These are phyloP conservation scores for Drosophila prolongata DNA, from an alignment of 2,888 invertebrate species.

Conservation along the genomic window DNA sequence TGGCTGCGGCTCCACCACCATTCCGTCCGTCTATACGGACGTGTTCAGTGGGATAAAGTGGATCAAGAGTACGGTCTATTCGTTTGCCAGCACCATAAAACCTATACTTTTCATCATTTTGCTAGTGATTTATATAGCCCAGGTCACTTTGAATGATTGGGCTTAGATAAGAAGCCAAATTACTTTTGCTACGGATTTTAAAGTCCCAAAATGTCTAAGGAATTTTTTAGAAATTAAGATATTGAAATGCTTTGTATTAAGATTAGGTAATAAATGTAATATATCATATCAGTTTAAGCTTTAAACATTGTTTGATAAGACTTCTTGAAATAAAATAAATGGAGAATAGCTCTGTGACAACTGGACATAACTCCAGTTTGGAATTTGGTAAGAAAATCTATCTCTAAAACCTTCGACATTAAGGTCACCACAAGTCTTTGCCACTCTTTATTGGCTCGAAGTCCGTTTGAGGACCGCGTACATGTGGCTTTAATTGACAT, in stretches of 20 bases:
- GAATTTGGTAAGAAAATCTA: background rate
- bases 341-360: background rate
- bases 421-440: slow-evolving; percentile 1
- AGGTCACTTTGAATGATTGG: no score
- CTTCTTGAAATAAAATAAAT: background rate
- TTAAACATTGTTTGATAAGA: no score
- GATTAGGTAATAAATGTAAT: background rate
- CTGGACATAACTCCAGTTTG: background rate
- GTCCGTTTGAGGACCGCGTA: slow-evolving; percentile 34
- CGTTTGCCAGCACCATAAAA: background rate
- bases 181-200: background rate
- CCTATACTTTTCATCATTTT: background rate
- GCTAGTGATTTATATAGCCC: background rate
- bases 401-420: no score
- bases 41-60: slow-evolving; percentile 30
- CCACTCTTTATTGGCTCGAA: slow-evolving; percentile 61
- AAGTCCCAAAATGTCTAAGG: no score
- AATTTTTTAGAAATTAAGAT: background rate
- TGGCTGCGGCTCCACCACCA: slow-evolving; percentile 14
- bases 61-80: slow-evolving; percentile 11
- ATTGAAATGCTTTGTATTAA: background rate
- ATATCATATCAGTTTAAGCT: no score
- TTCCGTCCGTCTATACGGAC: slow-evolving; percentile 48
- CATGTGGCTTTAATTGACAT: slow-evolving; percentile 61
- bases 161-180: background rate